Evolutionary conservation across 2,113 vertebrate genomes (phyloP).

Genomic region (Mungos mungo): DNA sequence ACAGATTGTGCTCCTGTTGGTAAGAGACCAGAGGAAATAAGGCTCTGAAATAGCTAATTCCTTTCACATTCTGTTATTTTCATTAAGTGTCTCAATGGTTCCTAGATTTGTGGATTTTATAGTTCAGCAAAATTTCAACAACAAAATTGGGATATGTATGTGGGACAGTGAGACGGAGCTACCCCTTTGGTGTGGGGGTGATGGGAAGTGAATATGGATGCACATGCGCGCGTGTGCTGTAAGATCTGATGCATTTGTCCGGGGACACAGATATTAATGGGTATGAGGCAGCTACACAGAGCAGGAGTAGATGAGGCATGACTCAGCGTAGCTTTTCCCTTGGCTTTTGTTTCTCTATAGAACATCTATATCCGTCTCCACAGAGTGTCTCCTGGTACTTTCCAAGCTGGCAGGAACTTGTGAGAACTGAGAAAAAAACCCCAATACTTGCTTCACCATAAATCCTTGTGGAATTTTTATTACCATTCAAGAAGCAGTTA

Average conservation of each 20-base stretch:
- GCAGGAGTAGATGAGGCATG: rapidly evolving
- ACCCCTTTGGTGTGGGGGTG: not conserved
- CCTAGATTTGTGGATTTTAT: not conserved
- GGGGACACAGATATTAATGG: not conserved
- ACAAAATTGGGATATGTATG: not conserved
- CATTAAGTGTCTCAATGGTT: not conserved
- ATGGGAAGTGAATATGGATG: not conserved
- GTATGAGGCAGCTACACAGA: not conserved
- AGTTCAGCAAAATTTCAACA: not conserved
- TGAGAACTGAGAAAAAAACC: not conserved
- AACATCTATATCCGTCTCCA: not conserved
- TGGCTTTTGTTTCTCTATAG: not conserved
- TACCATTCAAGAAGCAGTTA: not conserved
- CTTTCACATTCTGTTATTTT: not conserved
- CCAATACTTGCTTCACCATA: not conserved
- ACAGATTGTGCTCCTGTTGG: not conserved
- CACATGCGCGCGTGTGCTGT: not conserved
- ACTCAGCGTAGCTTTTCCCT: not conserved
- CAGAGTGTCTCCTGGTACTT: rapidly evolving
- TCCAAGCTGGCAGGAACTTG: not conserved
- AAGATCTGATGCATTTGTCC: not conserved
- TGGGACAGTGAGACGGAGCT: not conserved
- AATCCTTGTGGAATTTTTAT: not conserved
- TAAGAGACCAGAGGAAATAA: not conserved
- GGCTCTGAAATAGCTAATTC: not conserved